Base-by-base conservation (phyloP, 2,888 invertebrate species). In the Eristalis pertinax region DNA sequence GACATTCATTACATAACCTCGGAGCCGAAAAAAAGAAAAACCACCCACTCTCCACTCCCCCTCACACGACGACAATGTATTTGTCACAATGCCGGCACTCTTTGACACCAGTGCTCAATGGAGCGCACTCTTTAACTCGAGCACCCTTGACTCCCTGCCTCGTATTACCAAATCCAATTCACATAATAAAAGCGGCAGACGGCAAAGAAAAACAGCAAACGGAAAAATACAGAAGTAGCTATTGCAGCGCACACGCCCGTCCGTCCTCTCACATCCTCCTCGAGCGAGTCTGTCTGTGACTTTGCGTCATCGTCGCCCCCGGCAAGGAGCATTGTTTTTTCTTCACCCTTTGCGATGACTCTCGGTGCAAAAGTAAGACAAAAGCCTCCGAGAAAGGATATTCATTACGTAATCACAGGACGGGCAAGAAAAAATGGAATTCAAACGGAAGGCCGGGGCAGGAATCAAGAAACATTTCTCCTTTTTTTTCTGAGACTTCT, bases 211-310 rank as follows among this genome's bases (percentile, higher is more conserved):
- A n/a, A 35, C 15, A 43, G 3, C 8, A 24, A 64, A 5, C 38
- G n/a, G 4, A 69, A 69, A 82, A 75, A 73, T 65, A 70, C 50
- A 22, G 38, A 65, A 65, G 74, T 65, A 56, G 74, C 56, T 75
- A 29, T 50, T 50, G n/a, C 22, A 60, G 60, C n/a, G n/a, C 64
- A 82, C 56, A 74, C 50, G 35, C 65, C 76, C 58, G 35, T 10
- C 43, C 56, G 35, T 5, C 35, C 56, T 19, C 69, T 19, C 69
- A 64, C 41, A 41, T 63, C 60, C 7, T 50, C 8, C 50, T 19
- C 8, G 0, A 19, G 8, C 8, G 19, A 50, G 19, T 74, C 50
- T 22, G 69, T 15, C 50, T 26, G 69, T 15, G 26, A 11, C 26
- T 63, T 68, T 35, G 50, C 50, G 50, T 50, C 50, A 50, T 50